Evolutionary conservation across 2,797 vertebrate genomes (phyloP).

Genomic region (Gymnopithys bicolor): DNA sequence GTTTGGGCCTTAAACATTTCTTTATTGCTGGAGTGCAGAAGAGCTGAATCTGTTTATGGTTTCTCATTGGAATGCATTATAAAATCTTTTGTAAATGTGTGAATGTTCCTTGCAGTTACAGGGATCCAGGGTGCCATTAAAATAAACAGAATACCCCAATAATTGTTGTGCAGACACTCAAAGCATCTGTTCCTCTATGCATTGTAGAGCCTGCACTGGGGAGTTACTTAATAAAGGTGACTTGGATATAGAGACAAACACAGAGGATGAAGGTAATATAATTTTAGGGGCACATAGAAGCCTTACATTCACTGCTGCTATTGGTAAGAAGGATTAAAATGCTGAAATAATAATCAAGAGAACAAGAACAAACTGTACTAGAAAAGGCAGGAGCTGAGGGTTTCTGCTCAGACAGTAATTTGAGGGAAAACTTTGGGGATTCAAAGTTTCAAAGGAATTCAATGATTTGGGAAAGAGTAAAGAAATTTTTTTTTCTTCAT

Average conservation of each 20-base stretch:
- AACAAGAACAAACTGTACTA: background rate
- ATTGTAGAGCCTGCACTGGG: background rate
- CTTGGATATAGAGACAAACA: slow-evolving; percentile 5
- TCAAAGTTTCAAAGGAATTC: background rate
- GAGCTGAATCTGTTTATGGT: slow-evolving; percentile 11
- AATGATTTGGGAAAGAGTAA: background rate
- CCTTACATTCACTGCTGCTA: background rate
- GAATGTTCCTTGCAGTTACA: slow-evolving; percentile 35
- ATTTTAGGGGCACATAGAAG: slow-evolving; percentile 28
- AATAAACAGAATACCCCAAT: slow-evolving; percentile 46
- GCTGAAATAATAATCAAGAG: slow-evolving; percentile 26
- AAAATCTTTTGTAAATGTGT: slow-evolving; percentile 35
- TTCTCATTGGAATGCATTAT: slow-evolving; percentile 22
- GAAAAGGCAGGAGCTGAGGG: background rate
- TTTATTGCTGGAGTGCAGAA: slow-evolving; percentile 6
- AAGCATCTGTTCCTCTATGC: slow-evolving; percentile 16
- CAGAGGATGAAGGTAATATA: background rate
- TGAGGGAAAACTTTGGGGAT: background rate
- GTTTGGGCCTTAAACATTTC: slow-evolving; percentile 16
- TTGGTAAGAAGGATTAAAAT: slow-evolving; percentile 20
- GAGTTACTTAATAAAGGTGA: slow-evolving; percentile 35
- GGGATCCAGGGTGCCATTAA: slow-evolving; percentile 39
- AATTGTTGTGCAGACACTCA: background rate
- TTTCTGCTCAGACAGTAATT: background rate
- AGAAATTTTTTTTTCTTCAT: background rate